A percentile compares a stretch with the other conserved stretches of the same genome.
phyloP scores from a whole-genome alignment of 2,113 vertebrate species.

The Riparia riparia region DNA sequence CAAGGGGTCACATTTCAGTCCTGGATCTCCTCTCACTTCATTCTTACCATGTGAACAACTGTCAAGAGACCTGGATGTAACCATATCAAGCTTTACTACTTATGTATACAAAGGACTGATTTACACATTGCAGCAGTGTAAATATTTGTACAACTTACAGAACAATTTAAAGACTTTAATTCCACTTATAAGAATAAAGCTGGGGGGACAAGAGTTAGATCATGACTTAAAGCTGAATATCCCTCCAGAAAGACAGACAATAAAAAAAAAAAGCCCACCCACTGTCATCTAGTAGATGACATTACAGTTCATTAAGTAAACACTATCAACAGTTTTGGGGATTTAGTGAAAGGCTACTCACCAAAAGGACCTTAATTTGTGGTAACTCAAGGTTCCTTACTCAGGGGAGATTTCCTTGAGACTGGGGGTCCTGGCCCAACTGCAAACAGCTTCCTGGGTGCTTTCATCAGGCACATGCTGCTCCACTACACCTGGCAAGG shows the following conservation, averaged over 20 bases:
- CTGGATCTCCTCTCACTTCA: background rate
- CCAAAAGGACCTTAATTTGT: background rate
- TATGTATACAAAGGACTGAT: background rate
- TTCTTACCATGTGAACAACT: accelerated
- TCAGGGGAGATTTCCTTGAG: background rate
- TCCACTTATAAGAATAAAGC: background rate
- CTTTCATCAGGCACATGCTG: background rate
- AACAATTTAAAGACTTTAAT: background rate
- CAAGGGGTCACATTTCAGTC: no score
- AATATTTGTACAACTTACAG: background rate
- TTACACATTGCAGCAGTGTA: background rate
- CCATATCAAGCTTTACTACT: background rate
- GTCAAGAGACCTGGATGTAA: background rate
- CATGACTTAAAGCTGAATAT: background rate
- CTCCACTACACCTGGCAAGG: background rate
- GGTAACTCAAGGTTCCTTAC: background rate
- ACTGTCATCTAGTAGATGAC: background rate
- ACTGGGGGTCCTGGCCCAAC: accelerated
- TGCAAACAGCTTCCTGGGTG: background rate
- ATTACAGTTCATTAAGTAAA: background rate
- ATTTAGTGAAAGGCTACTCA: background rate
- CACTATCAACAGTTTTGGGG: background rate
- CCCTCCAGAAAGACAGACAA: background rate
- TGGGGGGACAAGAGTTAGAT: background rate
- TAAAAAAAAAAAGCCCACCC: background rate